Evolutionary conservation across 64 coral and sea anemone genomes (phyloP), one percentile per base, ranked within the genome.

Genomic region (Stichodactyla mertensii): DNA sequence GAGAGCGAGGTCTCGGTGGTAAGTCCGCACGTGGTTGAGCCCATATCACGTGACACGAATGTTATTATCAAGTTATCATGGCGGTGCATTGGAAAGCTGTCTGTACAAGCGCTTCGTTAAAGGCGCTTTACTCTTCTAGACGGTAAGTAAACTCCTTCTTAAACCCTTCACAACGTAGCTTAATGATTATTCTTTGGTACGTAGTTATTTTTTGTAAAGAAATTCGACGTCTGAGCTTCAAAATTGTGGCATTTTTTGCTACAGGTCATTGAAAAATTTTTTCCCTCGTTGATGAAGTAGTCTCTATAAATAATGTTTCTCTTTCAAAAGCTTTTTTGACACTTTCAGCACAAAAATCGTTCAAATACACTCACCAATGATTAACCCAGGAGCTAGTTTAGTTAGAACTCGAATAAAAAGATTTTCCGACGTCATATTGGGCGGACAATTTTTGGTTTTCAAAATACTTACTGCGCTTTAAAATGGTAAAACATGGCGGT

Each of bases 41-140:
- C 8, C 20, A 12, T 58, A 60, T 85, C n/a, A 85, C 20, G 83
- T 61, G 26, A 61, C 11, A 24, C 16, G 56, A 24, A 64, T 85
- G 83, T 85, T 85, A 85, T 85, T 85, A 85, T 85, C 55, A 56
- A 45, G 60, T 22, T 85, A 85, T 54, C 55, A 85, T 85, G 83
- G 83, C 83, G 83, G 83, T 11, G 14, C 57, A 24, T 4, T 85
- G 83, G 20, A 31, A 58, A 45, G 19, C 27, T 58, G 55, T 61
- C 55, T n/a, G 27, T 52, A 85, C 16, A 22, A 85, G 55, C 83
- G 55, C 83, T 24, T 61, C 55, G 55, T 85, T 85, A 45, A 85
- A 61, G 8, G 55, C 83, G 83, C 55, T 57, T 85, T 85, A 55
- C 31, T 58, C 83, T 19, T 85, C 83, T 10, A 85, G 83, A 60